Evolutionary conservation across 2,888 invertebrate species (phyloP).

Genomic region (Incurvaria masculella): DNA sequence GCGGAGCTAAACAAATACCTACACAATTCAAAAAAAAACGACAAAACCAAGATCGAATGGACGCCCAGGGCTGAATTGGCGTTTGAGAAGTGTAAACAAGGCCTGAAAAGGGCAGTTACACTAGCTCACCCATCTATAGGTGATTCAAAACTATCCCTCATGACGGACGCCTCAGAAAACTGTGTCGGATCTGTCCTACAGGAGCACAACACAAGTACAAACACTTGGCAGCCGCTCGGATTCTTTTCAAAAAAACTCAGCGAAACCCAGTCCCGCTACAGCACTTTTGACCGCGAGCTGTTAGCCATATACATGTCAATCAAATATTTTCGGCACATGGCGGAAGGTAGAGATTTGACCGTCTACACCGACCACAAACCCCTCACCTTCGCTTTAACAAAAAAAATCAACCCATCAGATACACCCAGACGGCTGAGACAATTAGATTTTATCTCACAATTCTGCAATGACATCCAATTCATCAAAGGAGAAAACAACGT

Average conservation of each 20-base stretch:
- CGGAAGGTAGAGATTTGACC: conserved; percentile 5
- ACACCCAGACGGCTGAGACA: conserved; percentile 8
- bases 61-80: conserved; percentile 2
- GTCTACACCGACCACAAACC: conserved; percentile 15
- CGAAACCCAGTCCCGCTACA: conserved; percentile 1
- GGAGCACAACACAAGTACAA: not conserved
- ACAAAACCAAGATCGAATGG: conserved; percentile 9
- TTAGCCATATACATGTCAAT: conserved; percentile 3
- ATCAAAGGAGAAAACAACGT: conserved; percentile 19
- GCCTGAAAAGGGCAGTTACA: conserved; percentile 8
- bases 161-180: not conserved
- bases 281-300: conserved; percentile 5
- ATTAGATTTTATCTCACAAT: conserved; percentile 18
- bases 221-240: not conserved
- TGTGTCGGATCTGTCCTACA: conserved; percentile 1
- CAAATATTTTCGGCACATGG: not conserved
- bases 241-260: conserved; percentile 3
- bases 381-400: conserved; percentile 9
- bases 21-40: conserved; percentile 8
- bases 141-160: conserved; percentile 6
- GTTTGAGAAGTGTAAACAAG: conserved; percentile 7
- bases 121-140: conserved; percentile 7
- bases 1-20: conserved; percentile 7
- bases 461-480: conserved; percentile 22
- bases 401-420: conserved; percentile 4